Percentiles rank a stretch among this genome's conserved stretches.
Conservation (phyloP, 2,113 vertebrate species). For the Taurulus bubalis region DNA sequence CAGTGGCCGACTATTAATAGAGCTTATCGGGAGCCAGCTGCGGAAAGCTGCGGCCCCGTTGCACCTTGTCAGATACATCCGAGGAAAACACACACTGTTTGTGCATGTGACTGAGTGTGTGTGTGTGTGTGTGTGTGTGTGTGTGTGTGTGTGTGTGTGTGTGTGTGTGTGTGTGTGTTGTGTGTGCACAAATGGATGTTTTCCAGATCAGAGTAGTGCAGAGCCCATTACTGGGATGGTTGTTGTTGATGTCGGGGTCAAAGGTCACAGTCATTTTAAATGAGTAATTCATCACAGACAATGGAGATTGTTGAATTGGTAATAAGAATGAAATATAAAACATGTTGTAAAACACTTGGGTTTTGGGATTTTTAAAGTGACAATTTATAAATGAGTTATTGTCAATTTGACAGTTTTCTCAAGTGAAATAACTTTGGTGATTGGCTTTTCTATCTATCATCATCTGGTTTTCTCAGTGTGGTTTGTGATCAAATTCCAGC, state of each 20-base stretch:
- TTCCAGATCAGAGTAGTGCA: conserved; percentile 23
- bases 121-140: conserved; percentile 18
- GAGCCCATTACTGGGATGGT: conserved; percentile 16
- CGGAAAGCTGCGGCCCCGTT: conserved; percentile 52
- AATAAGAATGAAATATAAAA: not conserved
- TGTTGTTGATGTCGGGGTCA: conserved; percentile 20
- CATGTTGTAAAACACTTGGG: not conserved
- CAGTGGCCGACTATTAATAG: conserved; percentile 75
- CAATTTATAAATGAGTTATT: not conserved
- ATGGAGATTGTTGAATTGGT: not conserved
- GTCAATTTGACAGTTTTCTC: not conserved
- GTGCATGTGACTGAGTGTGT: not conserved
- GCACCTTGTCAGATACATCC: conserved; percentile 44
- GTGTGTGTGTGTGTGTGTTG: conserved; percentile 8
- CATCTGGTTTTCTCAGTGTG: not conserved
- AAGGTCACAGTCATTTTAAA: not conserved
- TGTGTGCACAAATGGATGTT: not conserved
- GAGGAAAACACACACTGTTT: conserved; percentile 19
- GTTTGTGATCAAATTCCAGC: not conserved
- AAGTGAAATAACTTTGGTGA: not conserved
- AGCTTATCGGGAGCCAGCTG: conserved; percentile 70
- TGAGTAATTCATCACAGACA: not conserved
- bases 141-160: not conserved
- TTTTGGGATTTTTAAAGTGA: not conserved
- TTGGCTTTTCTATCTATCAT: not conserved